Conservation (phyloP, 2,888 invertebrate genomes). For the Apamea sordens region DNA sequence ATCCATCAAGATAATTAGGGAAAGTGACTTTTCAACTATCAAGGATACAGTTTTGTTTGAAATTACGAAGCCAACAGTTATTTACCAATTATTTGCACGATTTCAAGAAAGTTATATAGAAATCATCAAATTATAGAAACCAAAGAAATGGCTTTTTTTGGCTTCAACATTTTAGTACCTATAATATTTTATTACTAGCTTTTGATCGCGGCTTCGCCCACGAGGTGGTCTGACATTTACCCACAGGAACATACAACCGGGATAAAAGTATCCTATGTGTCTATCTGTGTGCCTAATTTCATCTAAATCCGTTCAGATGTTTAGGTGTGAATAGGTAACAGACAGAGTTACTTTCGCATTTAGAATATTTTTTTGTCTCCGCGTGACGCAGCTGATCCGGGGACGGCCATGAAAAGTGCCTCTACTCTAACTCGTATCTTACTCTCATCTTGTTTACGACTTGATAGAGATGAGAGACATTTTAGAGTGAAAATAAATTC, state of each 20-base stretch:
- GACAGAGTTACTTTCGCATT: background rate
- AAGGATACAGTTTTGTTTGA: background rate
- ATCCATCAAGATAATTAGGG: slow-evolving; percentile 44
- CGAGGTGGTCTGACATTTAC: no score
- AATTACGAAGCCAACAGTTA: background rate
- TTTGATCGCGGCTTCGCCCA: background rate
- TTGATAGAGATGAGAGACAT: slow-evolving; percentile 42
- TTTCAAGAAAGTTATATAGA: background rate
- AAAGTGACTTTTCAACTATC: slow-evolving; percentile 12
- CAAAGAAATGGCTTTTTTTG: background rate
- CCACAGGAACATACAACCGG: no score
- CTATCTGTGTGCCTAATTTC: background rate
- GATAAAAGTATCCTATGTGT: background rate
- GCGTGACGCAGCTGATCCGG: slow-evolving; percentile 44
- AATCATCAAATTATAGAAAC: background rate
- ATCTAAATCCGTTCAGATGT: background rate
- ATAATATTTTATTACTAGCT: slow-evolving; percentile 22
- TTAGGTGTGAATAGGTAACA: background rate
- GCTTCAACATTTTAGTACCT: no score
- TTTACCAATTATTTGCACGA: slow-evolving; percentile 1
- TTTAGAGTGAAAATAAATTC: slow-evolving; percentile 50
- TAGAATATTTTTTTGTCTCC: slow-evolving; percentile 13
- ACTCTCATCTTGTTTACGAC: slow-evolving; percentile 51
- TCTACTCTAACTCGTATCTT: slow-evolving; percentile 25
- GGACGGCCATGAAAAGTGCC: slow-evolving; percentile 16